phyloP scores from a whole-genome alignment of 2,888 invertebrate genomes.

The Tigriopus californicus region DNA sequence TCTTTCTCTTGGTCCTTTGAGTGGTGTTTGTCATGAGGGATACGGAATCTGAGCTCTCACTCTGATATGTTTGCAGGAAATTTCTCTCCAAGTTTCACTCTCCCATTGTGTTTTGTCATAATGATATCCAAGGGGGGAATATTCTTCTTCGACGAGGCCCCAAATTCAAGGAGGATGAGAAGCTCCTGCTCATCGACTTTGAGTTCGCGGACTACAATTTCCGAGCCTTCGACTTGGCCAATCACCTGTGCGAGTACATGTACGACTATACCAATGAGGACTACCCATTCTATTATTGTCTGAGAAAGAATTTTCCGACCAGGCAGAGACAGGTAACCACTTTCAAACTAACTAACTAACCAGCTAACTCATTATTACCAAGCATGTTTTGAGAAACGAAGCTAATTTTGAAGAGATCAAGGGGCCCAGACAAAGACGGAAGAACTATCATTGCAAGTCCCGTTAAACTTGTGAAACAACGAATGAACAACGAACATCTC shows the following conservation, averaged over 20 bases:
- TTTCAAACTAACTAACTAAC: too few relatives aligned
- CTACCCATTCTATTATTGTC: constrained; percentile 43
- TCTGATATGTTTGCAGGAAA: constrained; percentile 28
- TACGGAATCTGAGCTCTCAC: background rate
- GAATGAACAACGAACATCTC: too few relatives aligned
- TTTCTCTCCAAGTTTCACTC: constrained; percentile 35
- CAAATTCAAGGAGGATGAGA: constrained; percentile 29
- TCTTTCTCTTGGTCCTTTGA: too few relatives aligned
- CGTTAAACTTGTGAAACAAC: too few relatives aligned
- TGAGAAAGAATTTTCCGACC: background rate
- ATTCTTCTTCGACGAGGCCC: constrained; percentile 34
- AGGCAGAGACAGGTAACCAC: background rate
- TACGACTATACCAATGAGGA: constrained; percentile 64
- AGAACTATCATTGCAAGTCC: too few relatives aligned
- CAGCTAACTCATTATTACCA: too few relatives aligned
- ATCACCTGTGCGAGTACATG: constrained; percentile 82
- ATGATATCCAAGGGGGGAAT: constrained; percentile 80
- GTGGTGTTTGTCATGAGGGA: too few relatives aligned
- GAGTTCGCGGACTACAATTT: constrained; percentile 92
- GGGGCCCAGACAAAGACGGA: too few relatives aligned
- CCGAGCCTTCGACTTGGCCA: constrained; percentile 78
- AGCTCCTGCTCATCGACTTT: constrained; percentile 64
- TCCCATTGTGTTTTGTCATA: constrained; percentile 81
- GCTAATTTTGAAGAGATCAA: too few relatives aligned
- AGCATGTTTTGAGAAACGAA: too few relatives aligned